Base-by-base conservation (phyloP, 2,113 vertebrate species). In the Pongo pygmaeus region DNA sequence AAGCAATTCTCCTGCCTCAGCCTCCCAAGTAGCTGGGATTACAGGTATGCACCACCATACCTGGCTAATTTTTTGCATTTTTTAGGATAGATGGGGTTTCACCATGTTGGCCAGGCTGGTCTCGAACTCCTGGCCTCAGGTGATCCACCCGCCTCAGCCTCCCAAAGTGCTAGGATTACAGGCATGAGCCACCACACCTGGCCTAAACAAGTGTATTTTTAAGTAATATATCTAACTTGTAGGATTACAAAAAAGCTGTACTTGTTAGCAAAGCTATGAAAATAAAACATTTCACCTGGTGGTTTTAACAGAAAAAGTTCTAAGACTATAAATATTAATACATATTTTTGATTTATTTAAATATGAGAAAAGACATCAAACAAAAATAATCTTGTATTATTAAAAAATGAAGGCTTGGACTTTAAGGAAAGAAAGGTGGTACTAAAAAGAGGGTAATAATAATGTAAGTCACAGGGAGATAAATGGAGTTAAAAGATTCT, bases 261-360 rank as follows among this genome's bases (percentile, higher is more conserved):
- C 6, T 87, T 85, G 32, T 43, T 87, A 61, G 89, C 35, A 94
- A 91, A 69, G 43, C 9, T 67, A n/a, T 32, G 25, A 86, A 90
- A 70, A 83, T 40, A 86, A 93, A 86, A 86, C 35, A 74, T 59
- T 74, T 86, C 9, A 46, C 30, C 11, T 78, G 11, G 4, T 86
- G 23, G 35, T 55, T 93, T 93, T 72, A 90, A 74, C 43, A 80
- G 43, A 89, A 94, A 72, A 93, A 92, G 18, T 50, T 90, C 57
- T 74, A 84, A 74, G 20, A 84, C 11, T 80, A 85, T 55, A 78
- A 80, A 80, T 80, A 46, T 77, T 43, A 69, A 61, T 38, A 91
- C 48, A 17, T 59, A 64, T 81, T 52, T 77, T 55, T 77, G 20
- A 50, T 89, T 55, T 94, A 61, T 89, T 64, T 94, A 92, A 55